These are phyloP conservation scores for Sitta europaea DNA, from an alignment of 2,113 vertebrate species.

Conservation along the genomic window DNA sequence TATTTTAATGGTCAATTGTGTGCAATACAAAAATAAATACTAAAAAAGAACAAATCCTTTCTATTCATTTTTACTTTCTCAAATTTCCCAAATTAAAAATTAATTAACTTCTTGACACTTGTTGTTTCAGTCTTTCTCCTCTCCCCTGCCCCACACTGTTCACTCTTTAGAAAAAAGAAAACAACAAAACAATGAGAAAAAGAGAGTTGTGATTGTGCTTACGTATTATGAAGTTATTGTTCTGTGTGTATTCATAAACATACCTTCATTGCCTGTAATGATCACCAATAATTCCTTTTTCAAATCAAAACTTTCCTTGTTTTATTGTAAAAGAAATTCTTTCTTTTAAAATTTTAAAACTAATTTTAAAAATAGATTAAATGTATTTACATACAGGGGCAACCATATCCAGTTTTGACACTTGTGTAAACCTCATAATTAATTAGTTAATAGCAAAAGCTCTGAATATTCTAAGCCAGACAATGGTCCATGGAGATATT, in stretches of 20 bases:
- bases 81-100: neutral
- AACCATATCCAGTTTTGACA: neutral
- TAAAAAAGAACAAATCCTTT: neutral
- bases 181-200: fast-evolving
- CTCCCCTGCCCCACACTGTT: fast-evolving
- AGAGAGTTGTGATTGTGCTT: neutral
- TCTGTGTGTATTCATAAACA: neutral
- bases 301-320: fast-evolving
- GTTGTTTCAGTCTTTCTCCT: fast-evolving
- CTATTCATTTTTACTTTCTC: neutral
- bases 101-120: neutral
- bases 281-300: neutral
- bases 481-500: neutral
- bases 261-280: neutral
- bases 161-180: neutral
- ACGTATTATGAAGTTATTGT: neutral
- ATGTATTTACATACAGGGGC: neutral
- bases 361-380: neutral
- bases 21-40: neutral
- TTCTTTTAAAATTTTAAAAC: neutral
- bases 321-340: neutral
- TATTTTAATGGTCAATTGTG: neutral
- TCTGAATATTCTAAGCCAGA: neutral
- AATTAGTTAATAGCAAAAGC: neutral
- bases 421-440: neutral